These are phyloP conservation scores for Nudaria mundana DNA, from an alignment of 2,888 invertebrate species.

Conservation along the genomic window DNA sequence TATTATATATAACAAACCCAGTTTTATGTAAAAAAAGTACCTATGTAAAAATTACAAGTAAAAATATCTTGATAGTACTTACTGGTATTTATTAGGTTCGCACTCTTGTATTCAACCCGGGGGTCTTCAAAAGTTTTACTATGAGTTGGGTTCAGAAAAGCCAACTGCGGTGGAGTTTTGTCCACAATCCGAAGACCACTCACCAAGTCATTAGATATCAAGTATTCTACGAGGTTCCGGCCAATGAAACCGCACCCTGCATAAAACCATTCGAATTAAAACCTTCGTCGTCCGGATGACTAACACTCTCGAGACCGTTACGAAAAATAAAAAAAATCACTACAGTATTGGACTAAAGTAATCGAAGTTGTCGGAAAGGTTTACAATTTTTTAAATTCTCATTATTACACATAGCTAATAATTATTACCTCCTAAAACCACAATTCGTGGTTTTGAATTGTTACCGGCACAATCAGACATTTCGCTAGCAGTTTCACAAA, in stretches of 20 bases:
- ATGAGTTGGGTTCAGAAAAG: slow-evolving; percentile 91
- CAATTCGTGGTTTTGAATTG: slow-evolving; percentile 71
- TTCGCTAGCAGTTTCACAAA: slow-evolving; percentile 56
- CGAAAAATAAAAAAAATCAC: slow-evolving; percentile 38
- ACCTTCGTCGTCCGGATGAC: slow-evolving; percentile 56
- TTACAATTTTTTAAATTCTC: background rate
- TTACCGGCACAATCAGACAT: slow-evolving; percentile 72
- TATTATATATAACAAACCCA: no score
- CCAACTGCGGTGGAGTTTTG: slow-evolving; percentile 96
- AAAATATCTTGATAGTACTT: no score
- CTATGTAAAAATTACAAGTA: no score
- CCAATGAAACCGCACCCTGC: slow-evolving; percentile 97
- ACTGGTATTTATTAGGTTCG: slow-evolving; percentile 95
- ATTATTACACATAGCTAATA: background rate
- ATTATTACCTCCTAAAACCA: slow-evolving; percentile 72
- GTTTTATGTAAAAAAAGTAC: no score
- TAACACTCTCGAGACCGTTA: slow-evolving; percentile 69
- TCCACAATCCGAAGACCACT: slow-evolving; percentile 91
- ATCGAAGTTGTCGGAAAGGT: background rate
- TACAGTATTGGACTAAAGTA: slow-evolving; percentile 7
- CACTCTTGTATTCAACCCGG: slow-evolving; percentile 93
- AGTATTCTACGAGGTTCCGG: slow-evolving; percentile 90
- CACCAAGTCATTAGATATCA: slow-evolving; percentile 88
- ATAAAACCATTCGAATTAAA: slow-evolving; percentile 41
- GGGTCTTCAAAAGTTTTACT: slow-evolving; percentile 86